A percentile compares a stretch with the other conserved stretches of the same genome.
phyloP scores from a whole-genome alignment of 2,888 invertebrate species.

The Gryllus longicercus region DNA sequence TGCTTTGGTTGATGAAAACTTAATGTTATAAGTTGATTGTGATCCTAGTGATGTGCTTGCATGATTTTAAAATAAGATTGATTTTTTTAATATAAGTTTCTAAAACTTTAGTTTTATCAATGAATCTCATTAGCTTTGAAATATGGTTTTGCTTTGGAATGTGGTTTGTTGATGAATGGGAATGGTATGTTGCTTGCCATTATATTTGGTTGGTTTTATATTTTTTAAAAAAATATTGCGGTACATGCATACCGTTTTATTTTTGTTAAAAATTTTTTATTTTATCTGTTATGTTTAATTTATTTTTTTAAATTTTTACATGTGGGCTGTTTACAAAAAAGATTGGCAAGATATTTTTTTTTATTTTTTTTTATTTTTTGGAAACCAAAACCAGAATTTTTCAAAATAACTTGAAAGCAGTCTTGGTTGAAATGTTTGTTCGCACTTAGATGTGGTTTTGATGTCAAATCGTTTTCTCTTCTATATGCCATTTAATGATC shows the following conservation, averaged over 20 bases:
- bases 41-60: conserved; percentile 7
- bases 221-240: conserved; percentile 24
- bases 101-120: neutral
- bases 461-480: conserved; percentile 27
- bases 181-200: conserved; percentile 26
- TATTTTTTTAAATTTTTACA: conserved; percentile 28
- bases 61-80: conserved; percentile 4
- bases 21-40: conserved; percentile 1
- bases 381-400: conserved; percentile 17
- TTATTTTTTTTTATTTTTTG: conserved; percentile 18
- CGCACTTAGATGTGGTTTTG: conserved; percentile 36
- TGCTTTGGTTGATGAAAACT: neutral
- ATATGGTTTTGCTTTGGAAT: conserved; percentile 20
- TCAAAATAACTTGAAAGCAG: conserved; percentile 29
- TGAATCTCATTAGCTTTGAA: neutral
- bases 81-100: conserved; percentile 3
- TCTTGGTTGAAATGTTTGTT: conserved; percentile 34
- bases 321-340: conserved; percentile 32
- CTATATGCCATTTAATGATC: conserved; percentile 23
- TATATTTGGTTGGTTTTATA: conserved; percentile 5
- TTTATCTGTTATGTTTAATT: conserved; percentile 23
- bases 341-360: conserved; percentile 30
- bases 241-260: conserved; percentile 18
- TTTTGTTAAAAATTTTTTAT: conserved; percentile 22
- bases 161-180: conserved; percentile 12